Conservation (phyloP, 1,140 invertebrate genomes). For the Pinna nobilis region DNA sequence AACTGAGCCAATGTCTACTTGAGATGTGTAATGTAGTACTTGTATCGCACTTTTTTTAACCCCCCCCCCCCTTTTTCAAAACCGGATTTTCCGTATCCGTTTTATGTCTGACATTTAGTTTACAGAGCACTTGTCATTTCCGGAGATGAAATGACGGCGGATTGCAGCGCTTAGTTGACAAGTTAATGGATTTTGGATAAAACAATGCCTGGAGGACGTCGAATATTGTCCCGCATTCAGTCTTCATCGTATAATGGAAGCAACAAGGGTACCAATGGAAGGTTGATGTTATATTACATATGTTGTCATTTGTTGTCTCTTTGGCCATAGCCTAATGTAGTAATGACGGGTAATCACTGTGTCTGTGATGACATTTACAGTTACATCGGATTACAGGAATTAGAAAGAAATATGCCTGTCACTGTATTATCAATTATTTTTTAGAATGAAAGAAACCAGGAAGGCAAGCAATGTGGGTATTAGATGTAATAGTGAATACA, state of each 20-base stretch:
- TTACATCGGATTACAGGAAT: not conserved
- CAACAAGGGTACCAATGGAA: constrained; percentile 46
- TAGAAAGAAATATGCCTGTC: not conserved
- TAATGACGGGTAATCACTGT: not conserved
- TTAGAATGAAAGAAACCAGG: too few relatives aligned
- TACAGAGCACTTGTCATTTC: too few relatives aligned
- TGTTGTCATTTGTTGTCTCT: not conserved
- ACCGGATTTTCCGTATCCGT: too few relatives aligned
- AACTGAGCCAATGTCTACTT: too few relatives aligned
- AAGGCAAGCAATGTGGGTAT: not conserved
- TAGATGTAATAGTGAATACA: not conserved
- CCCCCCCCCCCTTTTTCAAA: too few relatives aligned
- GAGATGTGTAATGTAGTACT: too few relatives aligned
- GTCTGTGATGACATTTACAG: not conserved
- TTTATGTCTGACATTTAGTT: too few relatives aligned
- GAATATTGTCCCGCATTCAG: constrained; percentile 68
- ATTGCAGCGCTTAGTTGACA: too few relatives aligned
- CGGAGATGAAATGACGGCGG: too few relatives aligned
- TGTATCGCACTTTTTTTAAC: too few relatives aligned
- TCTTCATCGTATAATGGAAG: constrained; percentile 57
- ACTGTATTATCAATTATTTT: too few relatives aligned
- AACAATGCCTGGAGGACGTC: constrained; percentile 63
- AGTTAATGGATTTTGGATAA: too few relatives aligned
- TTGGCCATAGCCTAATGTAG: not conserved
- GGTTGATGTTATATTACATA: constrained; percentile 38